Evolutionary conservation across 2,797 vertebrate genomes (phyloP).

Genomic region (Poecilia picta): DNA sequence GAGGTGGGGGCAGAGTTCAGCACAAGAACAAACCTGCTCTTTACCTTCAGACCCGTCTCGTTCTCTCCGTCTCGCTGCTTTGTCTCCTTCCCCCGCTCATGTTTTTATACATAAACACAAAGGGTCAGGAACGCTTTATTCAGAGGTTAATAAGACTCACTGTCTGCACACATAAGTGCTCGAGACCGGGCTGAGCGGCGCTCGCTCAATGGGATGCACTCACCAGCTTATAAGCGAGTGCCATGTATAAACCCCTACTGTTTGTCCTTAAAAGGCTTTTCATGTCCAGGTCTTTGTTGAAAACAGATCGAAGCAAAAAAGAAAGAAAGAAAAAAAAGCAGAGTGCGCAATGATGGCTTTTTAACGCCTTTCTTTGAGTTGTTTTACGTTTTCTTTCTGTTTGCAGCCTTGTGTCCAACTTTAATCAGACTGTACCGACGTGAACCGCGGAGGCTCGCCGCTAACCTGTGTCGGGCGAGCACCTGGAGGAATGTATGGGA

Average conservation of each 20-base stretch:
- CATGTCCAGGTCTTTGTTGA: conserved; percentile 87
- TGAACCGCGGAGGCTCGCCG: conserved; percentile 23
- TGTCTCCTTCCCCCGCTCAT: conserved; percentile 38
- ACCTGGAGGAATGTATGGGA: conserved; percentile 60
- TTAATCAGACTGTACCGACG: conserved; percentile 27
- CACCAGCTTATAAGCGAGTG: conserved; percentile 84
- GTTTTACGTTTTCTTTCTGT: conserved; percentile 12
- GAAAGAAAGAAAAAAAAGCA: not conserved
- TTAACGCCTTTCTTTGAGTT: conserved; percentile 39
- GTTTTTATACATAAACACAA: conserved; percentile 60
- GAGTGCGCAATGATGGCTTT: conserved; percentile 50
- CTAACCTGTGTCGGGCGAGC: conserved; percentile 30
- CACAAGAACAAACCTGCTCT: conserved; percentile 52
- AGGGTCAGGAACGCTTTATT: conserved; percentile 42
- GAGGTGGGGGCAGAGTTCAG: conserved; percentile 76
- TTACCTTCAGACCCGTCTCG: conserved; percentile 18
- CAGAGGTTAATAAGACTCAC: conserved; percentile 45
- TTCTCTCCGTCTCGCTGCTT: conserved; percentile 17
- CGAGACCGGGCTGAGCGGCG: conserved; percentile 18
- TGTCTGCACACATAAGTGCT: conserved; percentile 32
- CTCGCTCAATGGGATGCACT: conserved; percentile 57
- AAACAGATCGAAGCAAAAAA: conserved; percentile 66
- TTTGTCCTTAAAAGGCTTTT: conserved; percentile 91
- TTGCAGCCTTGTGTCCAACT: conserved; percentile 13
- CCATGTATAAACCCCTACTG: conserved; percentile 82